A percentile compares a stretch with the other conserved stretches of the same genome.
These are phyloP conservation scores for Chionomys nivalis DNA, from an alignment of 2,113 vertebrate genomes.

Conservation along the genomic window DNA sequence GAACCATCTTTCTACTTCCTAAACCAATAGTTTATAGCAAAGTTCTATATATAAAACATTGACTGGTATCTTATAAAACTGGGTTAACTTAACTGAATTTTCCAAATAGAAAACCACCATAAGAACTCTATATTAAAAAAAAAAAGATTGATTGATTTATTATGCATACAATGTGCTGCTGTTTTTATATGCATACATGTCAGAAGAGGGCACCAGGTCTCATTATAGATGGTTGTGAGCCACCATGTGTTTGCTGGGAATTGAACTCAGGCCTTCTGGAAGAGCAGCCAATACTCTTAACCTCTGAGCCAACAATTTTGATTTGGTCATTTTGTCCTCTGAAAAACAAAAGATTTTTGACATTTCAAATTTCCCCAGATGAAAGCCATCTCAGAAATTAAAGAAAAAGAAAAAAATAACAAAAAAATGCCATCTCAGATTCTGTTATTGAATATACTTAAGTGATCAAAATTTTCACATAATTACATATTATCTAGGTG, in stretches of 20 bases:
- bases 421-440: background rate
- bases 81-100: background rate
- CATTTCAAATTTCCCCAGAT: background rate
- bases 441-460: background rate
- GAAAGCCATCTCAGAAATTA: background rate
- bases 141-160: too few species aligned
- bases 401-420: too few species aligned
- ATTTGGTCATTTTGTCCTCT: conserved; percentile 27
- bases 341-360: conserved; percentile 48
- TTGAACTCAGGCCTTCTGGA: too few species aligned
- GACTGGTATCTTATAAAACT: background rate
- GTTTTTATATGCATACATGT: too few species aligned
- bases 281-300: too few species aligned
- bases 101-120: background rate
- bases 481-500: conserved; percentile 2
- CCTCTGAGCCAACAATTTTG: background rate
- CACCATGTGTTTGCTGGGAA: too few species aligned
- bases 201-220: too few species aligned
- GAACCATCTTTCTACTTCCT: background rate
- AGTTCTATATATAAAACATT: background rate
- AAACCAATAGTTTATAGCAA: background rate
- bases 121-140: background rate
- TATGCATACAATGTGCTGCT: too few species aligned
- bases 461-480: background rate
- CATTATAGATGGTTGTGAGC: too few species aligned